Percentiles rank a stretch among this genome's conserved stretches.
phyloP scores from a whole-genome alignment of 2,888 invertebrate species.

The Ormyrus nitidulus region DNA sequence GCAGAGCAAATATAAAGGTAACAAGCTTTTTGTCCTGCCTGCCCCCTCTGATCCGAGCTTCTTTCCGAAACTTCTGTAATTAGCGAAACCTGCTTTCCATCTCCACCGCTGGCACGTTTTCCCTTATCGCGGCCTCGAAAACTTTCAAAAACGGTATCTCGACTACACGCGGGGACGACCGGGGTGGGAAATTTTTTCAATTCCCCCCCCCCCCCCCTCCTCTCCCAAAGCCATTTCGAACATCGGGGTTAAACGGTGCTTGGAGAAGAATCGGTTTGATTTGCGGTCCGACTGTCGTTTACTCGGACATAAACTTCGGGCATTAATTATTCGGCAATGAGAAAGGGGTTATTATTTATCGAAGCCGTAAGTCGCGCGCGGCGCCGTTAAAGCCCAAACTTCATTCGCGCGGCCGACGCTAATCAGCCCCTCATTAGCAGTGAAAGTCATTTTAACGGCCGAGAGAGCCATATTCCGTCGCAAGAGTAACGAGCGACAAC shows the following conservation, averaged over 20 bases:
- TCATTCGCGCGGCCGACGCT: constrained; percentile 14
- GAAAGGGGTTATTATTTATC: background rate
- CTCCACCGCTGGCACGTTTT: background rate
- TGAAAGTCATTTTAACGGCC: constrained; percentile 18
- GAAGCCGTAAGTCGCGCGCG: background rate
- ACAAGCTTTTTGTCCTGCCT: constrained; percentile 16
- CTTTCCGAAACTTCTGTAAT: constrained; percentile 30
- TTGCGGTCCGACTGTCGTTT: background rate
- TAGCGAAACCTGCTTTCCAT: constrained; percentile 27
- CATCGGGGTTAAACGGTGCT: too few species aligned
- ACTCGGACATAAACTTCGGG: background rate
- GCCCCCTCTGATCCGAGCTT: background rate
- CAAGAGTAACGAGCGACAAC: background rate
- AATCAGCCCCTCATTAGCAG: constrained; percentile 23
- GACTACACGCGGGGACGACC: background rate
- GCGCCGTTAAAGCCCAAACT: constrained; percentile 2
- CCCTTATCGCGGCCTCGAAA: background rate
- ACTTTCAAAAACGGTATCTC: background rate
- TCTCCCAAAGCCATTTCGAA: too few species aligned
- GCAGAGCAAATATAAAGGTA: background rate
- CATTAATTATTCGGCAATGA: background rate
- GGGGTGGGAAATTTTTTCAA: background rate
- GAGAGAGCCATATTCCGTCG: too few species aligned
- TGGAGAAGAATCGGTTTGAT: background rate
- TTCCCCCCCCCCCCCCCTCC: background rate